These are phyloP conservation scores for Callithrix jacchus DNA, from an alignment of 2,113 vertebrate genomes.

Conservation along the genomic window DNA sequence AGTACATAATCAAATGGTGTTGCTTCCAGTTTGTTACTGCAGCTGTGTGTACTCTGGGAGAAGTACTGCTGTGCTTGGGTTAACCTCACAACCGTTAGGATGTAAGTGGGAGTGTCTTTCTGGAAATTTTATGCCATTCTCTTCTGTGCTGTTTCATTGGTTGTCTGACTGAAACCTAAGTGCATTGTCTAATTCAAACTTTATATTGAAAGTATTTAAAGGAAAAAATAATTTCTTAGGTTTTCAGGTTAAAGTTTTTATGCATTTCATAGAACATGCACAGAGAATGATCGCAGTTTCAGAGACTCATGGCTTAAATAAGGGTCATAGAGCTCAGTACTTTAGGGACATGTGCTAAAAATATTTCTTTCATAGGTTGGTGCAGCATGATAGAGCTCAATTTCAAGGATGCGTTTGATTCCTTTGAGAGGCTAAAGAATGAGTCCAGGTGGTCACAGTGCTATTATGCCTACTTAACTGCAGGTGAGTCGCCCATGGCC, in stretches of 20 bases:
- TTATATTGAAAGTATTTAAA: background rate
- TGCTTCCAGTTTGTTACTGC: background rate
- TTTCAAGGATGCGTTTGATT: conserved; percentile 93
- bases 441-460: conserved; percentile 99
- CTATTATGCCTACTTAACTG: conserved; percentile 98
- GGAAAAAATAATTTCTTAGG: background rate
- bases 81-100: accelerated
- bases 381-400: conserved; percentile 99
- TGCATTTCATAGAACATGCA: too few relatives aligned
- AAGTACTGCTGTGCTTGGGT: background rate
- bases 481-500: conserved; percentile 83
- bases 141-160: background rate
- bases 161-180: background rate
- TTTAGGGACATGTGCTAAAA: background rate
- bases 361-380: conserved; percentile 89
- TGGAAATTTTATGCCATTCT: background rate
- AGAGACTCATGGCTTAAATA: background rate
- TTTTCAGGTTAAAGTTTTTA: background rate
- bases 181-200: background rate
- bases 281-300: background rate
- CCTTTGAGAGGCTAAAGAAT: conserved; percentile 96
- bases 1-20: accelerated
- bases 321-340: accelerated
- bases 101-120: background rate
- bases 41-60: background rate